phyloP scores from a whole-genome alignment of 2,797 vertebrate species.

The Halcyon chelicuti region DNA sequence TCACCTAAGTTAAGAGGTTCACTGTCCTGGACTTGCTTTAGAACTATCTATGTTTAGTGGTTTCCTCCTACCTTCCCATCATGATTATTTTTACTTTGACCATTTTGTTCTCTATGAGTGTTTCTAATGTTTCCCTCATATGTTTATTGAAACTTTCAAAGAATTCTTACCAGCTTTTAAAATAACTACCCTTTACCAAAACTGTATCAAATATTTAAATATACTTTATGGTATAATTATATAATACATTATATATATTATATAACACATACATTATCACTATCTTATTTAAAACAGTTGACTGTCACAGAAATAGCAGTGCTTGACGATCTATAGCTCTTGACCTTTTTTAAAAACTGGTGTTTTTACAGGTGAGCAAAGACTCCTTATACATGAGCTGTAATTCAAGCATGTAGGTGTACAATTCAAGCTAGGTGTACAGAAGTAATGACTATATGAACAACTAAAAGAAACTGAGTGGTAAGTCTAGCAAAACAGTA shows the following conservation, averaged over 20 bases:
- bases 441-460: not conserved
- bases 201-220: not conserved
- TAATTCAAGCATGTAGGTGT: not conserved
- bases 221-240: too few species aligned
- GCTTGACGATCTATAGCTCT: not conserved
- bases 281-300: not conserved
- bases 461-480: not conserved
- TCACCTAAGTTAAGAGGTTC: not conserved
- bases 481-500: not conserved
- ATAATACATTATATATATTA: not conserved
- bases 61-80: not conserved
- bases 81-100: not conserved
- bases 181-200: not conserved
- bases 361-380: not conserved
- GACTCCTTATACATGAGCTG: not conserved
- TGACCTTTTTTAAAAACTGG: not conserved
- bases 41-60: not conserved
- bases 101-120: not conserved
- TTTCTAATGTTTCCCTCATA: not conserved
- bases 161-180: not conserved
- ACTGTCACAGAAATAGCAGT: not conserved
- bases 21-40: not conserved
- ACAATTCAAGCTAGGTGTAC: not conserved
- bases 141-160: not conserved
- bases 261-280: not conserved